Conservation (phyloP, 1,140 invertebrate species). For the Heliconius himera region DNA sequence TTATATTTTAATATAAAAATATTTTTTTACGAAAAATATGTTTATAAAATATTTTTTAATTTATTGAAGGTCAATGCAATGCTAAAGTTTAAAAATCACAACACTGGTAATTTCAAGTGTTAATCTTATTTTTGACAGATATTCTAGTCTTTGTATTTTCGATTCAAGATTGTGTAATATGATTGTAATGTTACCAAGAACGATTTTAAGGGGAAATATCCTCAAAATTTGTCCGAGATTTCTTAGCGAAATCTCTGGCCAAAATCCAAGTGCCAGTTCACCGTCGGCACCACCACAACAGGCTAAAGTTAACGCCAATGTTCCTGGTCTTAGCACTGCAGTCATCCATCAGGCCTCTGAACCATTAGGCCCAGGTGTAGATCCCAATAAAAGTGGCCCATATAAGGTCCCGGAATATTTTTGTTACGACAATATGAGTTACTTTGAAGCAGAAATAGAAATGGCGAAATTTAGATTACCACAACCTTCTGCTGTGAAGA, state of each 20-base stretch:
- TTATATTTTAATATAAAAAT: too few relatives aligned
- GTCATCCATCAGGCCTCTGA: slow-evolving; percentile 82
- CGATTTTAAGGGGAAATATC: slow-evolving; percentile 36
- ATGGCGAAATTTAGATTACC: slow-evolving; percentile 89
- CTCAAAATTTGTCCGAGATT: slow-evolving; percentile 45
- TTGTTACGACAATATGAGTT: slow-evolving; percentile 89
- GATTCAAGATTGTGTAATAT: slow-evolving; percentile 57
- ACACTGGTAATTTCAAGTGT: neutral
- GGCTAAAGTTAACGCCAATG: slow-evolving; percentile 66
- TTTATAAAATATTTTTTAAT: neutral
- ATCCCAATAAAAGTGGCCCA: slow-evolving; percentile 84
- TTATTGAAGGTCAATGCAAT: neutral
- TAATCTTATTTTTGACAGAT: slow-evolving; percentile 14
- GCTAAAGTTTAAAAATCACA: neutral
- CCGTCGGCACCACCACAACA: slow-evolving; percentile 36
- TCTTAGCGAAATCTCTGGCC: slow-evolving; percentile 56
- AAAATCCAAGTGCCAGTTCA: slow-evolving; percentile 40
- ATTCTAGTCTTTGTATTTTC: neutral
- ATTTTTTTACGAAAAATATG: neutral
- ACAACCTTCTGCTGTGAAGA: slow-evolving; percentile 84
- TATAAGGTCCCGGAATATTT: slow-evolving; percentile 96
- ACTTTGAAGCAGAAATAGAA: slow-evolving; percentile 92
- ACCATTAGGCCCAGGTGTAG: slow-evolving; percentile 87
- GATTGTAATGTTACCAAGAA: slow-evolving; percentile 40
- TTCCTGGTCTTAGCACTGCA: slow-evolving; percentile 85